Base-by-base conservation (phyloP, 2,113 vertebrate species). In the Camelus bactrianus region DNA sequence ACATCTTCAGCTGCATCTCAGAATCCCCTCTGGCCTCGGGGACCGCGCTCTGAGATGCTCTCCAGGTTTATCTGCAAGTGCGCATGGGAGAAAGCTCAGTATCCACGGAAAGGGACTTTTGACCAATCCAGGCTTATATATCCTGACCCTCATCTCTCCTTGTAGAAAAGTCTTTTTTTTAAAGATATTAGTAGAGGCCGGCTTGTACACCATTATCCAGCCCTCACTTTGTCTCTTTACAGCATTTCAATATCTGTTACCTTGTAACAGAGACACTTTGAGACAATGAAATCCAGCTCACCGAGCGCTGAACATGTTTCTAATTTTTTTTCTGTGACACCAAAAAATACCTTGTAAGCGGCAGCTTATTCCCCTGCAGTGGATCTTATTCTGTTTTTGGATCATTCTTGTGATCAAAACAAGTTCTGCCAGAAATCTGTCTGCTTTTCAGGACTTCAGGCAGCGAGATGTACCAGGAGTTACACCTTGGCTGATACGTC, bases 171-270 rank as follows among this genome's bases (percentile, higher is more conserved):
- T 28, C 52, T 35, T 11, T 81, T 54, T 60, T 94, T n/a, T 22
- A 26, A 38, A 85, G 60, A 11, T 20, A 46, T 13, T 20, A 32
- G 10, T 32, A 48, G 48, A 91, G 3, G 42, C 56, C 54, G 30
- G 8, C 3, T 50, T 60, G 22, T 16, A 10, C 9, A 38, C 30
- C 42, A 56, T 52, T 3, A 32, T 62, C 11, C 14, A 35, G 0
- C 8, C 38, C 8, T 24, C 0, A 13, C 14, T 6, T 32, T 5
- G 0, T 38, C 3, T 14, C 52, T 93, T 67, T 0, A 22, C 0
- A 62, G 11, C 13, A 73, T 50, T 79, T 83, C 50, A 26, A 3
- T 35, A 38, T 64, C 30, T 15, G 1, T 76, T 67, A 19, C 70
- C 20, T 35, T 56, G 7, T 85, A 62, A 76, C 26, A n/a, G 83